Evolutionary conservation across 1,140 invertebrate species (phyloP), one percentile per base, ranked within the genome.

Genomic region (Pectinophora gossypiella): DNA sequence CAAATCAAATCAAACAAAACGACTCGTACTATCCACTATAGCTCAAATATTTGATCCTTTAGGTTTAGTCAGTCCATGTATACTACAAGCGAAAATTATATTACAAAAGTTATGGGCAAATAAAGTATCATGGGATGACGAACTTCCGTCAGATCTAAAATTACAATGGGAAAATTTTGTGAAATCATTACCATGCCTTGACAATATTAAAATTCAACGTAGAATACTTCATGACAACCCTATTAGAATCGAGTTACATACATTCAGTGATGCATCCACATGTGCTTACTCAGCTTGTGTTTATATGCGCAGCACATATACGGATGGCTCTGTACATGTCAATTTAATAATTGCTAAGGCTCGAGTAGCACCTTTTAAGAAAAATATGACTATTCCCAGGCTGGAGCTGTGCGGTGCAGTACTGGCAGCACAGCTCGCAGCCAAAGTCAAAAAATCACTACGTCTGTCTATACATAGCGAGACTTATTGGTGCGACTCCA

Each of bases 401-500:
- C 36, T 59, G 1, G 56, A 59, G 20, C 15, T 54, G 0, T 45
- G 42, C n/a, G 56, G 51, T 1, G 51, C 51, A 9, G 42, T 59
- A 1, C n/a, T 59, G 27, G 56, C 42, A 19, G 40, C 46, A 12
- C 44, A 44, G 10, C 20, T 58, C 1, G 22, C 43, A 16, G 42
- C 35, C 12, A 59, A 59, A 19, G 48, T 54, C 1, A 35, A 32
- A 40, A 10, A 1, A 12, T 49, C 56, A 40, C 21, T 59, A 2
- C 13, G 50, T n/a, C 19, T 59, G 3, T 38, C 46, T 10, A 27
- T 53, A 1, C 16, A 49, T 19, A 15, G 15, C 32, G 18, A 12
- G 12, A n/a, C 23, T 19, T 54, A 43, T 35, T 59, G 56, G 56
- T 38, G 38, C 19, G 56, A 59, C 38, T 59, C 47, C 9, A 58